Percentiles rank a stretch among this genome's conserved stretches.
Conservation (phyloP, 2,888 invertebrate species). For the Pachliopta kotzebuea region DNA sequence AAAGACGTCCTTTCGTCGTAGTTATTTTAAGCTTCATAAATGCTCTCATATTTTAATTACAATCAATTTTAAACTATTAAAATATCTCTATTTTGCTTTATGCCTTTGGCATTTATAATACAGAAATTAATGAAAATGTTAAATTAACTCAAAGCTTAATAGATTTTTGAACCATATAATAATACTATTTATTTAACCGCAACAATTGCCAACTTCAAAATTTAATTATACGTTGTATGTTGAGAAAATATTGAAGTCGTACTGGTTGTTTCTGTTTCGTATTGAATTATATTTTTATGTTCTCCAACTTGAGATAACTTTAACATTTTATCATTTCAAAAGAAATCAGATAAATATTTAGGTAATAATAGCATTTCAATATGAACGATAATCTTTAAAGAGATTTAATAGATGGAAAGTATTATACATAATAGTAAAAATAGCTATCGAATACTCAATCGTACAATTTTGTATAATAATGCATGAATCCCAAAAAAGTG, state of each 20-base stretch:
- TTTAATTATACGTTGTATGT: conserved; percentile 9
- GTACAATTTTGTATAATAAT: too few species aligned
- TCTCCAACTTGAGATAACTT: background rate
- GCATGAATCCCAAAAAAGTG: too few species aligned
- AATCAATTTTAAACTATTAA: too few species aligned
- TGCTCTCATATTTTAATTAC: too few species aligned
- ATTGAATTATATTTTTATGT: background rate
- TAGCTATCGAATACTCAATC: too few species aligned
- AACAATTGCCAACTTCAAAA: conserved; percentile 2
- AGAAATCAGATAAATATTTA: too few species aligned
- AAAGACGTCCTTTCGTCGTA: too few species aligned
- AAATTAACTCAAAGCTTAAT: conserved; percentile 1
- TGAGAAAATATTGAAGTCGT: conserved; percentile 9
- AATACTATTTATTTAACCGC: conserved; percentile 7
- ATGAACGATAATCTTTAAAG: background rate
- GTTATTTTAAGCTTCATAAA: background rate
- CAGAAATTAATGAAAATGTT: background rate
- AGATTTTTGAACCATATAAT: background rate
- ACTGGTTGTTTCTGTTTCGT: conserved; percentile 4
- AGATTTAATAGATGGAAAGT: too few species aligned
- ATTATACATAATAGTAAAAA: background rate
- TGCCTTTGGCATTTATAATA: background rate
- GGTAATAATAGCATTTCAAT: too few species aligned
- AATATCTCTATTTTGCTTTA: too few species aligned
- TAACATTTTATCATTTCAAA: background rate